Conservation (phyloP, 2,113 vertebrate species). For the Chaetorhynchus papuensis region DNA sequence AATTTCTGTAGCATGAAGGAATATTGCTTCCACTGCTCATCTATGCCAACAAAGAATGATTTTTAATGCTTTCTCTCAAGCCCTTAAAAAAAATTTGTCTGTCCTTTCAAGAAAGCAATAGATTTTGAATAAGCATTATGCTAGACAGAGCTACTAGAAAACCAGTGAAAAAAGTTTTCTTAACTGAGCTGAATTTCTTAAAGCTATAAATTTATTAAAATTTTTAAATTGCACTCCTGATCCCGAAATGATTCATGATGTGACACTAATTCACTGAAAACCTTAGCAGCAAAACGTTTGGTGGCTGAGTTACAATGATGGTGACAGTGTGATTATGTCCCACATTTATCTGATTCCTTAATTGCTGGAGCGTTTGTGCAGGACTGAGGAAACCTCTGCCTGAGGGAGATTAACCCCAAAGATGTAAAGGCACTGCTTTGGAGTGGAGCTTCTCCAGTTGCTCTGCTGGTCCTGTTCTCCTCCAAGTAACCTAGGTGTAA, state of each 20-base stretch:
- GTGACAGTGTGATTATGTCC: background rate
- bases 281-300: background rate
- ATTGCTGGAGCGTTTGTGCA: background rate
- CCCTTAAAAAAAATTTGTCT: background rate
- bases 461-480: background rate
- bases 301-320: background rate
- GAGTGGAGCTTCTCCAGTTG: background rate
- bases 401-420: background rate
- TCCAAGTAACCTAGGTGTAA: background rate
- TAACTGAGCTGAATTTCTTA: background rate
- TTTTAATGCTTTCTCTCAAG: background rate
- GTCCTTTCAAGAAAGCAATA: background rate
- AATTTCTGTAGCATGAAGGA: slow-evolving; percentile 19
- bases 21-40: background rate
- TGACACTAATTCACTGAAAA: background rate
- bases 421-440: fast-evolving
- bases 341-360: background rate
- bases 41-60: background rate
- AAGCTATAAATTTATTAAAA: background rate
- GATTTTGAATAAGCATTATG: background rate
- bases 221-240: background rate
- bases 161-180: background rate
- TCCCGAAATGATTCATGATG: background rate
- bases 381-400: background rate
- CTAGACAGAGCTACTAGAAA: background rate